Percentiles rank a stretch among this genome's conserved stretches.
Evolutionary conservation across 2,888 invertebrate species (phyloP).

Genomic region (Eremobia ochroleuca): DNA sequence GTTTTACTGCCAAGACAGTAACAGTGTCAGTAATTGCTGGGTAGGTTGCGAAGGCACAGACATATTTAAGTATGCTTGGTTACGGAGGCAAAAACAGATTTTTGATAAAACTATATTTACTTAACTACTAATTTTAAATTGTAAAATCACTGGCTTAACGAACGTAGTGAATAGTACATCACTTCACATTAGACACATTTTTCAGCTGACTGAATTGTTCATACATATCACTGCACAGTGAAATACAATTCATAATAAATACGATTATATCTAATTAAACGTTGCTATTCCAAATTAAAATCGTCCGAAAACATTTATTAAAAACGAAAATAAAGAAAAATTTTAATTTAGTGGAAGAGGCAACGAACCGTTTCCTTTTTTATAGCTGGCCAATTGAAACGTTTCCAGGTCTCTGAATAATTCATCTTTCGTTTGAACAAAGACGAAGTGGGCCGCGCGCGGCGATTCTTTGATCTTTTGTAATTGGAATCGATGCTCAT

Average conservation of each 20-base stretch:
- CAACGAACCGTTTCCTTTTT: constrained; percentile 91
- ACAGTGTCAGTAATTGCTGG: constrained; percentile 24
- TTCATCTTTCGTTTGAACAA: constrained; percentile 91
- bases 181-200: constrained; percentile 27
- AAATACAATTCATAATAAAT: constrained; percentile 47
- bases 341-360: constrained; percentile 90
- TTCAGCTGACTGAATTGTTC: constrained; percentile 25
- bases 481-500: constrained; percentile 91
- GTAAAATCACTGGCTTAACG: constrained; percentile 12
- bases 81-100: constrained; percentile 2
- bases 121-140: constrained; percentile 11
- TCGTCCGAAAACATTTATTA: constrained; percentile 78
- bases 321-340: constrained; percentile 87
- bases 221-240: constrained; percentile 41
- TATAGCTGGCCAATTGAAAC: constrained; percentile 91
- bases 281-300: constrained; percentile 72
- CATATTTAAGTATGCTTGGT: background rate
- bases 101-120: background rate
- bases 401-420: constrained; percentile 91
- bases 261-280: constrained; percentile 47
- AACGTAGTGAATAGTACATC: constrained; percentile 18
- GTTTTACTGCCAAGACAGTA: constrained; percentile 43
- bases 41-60: background rate
- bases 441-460: constrained; percentile 91
- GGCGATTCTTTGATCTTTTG: constrained; percentile 91